Evolutionary conservation across 1,140 invertebrate species (phyloP).

Genomic region (Popillia japonica): DNA sequence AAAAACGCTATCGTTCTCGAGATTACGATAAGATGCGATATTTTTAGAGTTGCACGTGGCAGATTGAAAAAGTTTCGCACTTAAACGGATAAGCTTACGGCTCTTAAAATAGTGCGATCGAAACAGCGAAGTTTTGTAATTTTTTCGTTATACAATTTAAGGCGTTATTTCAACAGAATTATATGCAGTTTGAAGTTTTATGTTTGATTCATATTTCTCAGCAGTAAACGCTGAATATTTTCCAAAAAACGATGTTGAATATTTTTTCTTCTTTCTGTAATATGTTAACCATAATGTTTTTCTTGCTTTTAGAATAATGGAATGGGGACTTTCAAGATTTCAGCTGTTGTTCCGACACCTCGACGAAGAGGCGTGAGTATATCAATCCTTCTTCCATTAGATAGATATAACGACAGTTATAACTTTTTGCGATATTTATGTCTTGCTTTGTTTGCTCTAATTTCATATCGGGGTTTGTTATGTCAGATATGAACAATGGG

Average conservation of each 20-base stretch:
- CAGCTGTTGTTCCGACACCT: conserved; percentile 12
- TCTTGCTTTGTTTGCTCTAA: too few relatives aligned
- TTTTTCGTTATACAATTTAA: not conserved
- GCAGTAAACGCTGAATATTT: too few relatives aligned
- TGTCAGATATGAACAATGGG: too few relatives aligned
- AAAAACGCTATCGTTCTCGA: not conserved
- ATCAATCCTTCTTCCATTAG: not conserved
- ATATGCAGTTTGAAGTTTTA: too few relatives aligned
- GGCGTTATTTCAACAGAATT: not conserved
- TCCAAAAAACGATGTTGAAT: too few relatives aligned
- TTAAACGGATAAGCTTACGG: not conserved
- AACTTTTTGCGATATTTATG: too few relatives aligned
- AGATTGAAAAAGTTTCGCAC: conserved; percentile 29
- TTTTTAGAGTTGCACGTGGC: conserved; percentile 4
- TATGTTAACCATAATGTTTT: not conserved
- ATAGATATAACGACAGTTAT: not conserved
- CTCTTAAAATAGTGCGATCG: conserved; percentile 20
- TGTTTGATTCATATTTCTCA: too few relatives aligned
- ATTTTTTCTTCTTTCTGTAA: too few relatives aligned
- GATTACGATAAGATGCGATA: conserved; percentile 29
- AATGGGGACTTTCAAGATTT: not conserved
- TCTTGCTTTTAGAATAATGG: conserved; percentile 21
- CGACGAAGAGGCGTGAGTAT: conserved; percentile 16
- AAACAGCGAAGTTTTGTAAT: not conserved
- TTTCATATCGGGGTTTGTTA: too few relatives aligned